phyloP scores from a whole-genome alignment of 2,113 vertebrate species.

The Podilymbus podiceps region DNA sequence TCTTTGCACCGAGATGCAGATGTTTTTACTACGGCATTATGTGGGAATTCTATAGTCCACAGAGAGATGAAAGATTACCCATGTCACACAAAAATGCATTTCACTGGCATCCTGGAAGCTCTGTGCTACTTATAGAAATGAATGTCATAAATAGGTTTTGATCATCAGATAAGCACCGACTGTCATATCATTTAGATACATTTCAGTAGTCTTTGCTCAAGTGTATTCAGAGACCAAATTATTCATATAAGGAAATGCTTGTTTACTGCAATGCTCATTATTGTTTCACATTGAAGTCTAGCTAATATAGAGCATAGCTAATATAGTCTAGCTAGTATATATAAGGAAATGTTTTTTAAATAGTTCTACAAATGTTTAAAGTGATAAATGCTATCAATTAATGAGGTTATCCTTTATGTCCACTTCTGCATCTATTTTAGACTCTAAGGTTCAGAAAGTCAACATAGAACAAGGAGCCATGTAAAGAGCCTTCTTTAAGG shows the following conservation, averaged over 20 bases:
- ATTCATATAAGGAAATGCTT: constrained; percentile 29
- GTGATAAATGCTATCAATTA: background rate
- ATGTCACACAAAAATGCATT: constrained; percentile 5
- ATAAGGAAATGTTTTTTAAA: background rate
- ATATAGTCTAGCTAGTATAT: background rate
- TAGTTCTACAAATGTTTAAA: background rate
- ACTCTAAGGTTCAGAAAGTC: background rate
- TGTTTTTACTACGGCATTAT: background rate
- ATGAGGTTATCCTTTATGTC: background rate
- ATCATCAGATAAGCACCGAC: background rate
- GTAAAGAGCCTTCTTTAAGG: background rate
- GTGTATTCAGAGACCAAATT: constrained; percentile 1
- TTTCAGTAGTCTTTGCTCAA: constrained; percentile 29
- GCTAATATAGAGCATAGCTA: background rate
- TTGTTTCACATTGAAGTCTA: background rate
- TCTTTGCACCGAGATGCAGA: background rate
- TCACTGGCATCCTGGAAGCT: background rate
- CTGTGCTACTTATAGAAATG: constrained; percentile 11
- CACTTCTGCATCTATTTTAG: background rate
- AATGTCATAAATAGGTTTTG: background rate
- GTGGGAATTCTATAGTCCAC: background rate
- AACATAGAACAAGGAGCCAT: background rate
- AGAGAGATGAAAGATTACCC: constrained; percentile 19
- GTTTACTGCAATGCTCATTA: constrained; percentile 1
- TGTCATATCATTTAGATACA: background rate